Percentiles rank a stretch among this genome's conserved stretches.
Conservation (phyloP, 2,113 vertebrate species). For the Boleophthalmus pectinirostris region DNA sequence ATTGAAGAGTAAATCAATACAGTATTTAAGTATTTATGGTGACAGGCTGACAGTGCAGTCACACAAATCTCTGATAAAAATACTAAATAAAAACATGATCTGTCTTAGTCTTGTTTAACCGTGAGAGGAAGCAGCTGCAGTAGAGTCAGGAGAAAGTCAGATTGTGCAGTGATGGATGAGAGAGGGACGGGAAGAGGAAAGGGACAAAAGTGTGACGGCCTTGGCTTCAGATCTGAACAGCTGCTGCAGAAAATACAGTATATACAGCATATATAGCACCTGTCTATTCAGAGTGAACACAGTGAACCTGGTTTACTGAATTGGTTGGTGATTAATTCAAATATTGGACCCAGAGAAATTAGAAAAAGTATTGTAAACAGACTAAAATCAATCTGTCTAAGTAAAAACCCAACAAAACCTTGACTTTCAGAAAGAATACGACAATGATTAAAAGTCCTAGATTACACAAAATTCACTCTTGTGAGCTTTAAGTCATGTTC, state of each 20-base stretch:
- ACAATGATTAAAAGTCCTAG: neutral
- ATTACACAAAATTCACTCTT: neutral
- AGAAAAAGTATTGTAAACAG: neutral
- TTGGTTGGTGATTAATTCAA: neutral
- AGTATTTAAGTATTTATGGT: too few species aligned
- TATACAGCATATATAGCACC: too few species aligned
- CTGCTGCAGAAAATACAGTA: neutral
- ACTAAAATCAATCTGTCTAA: neutral
- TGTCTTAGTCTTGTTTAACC: neutral
- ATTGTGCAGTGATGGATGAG: constrained; percentile 13
- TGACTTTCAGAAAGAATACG: neutral
- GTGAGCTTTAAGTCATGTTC: too few species aligned
- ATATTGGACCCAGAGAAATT: neutral
- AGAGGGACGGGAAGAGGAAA: constrained; percentile 32
- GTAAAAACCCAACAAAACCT: neutral
- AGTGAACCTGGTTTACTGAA: constrained; percentile 10
- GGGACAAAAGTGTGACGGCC: constrained; percentile 16
- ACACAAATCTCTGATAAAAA: too few species aligned
- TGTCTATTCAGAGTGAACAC: neutral
- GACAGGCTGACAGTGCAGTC: too few species aligned
- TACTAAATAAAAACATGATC: too few species aligned
- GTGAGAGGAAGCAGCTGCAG: neutral
- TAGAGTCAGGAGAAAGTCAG: constrained; percentile 19
- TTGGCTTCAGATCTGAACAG: constrained; percentile 28
- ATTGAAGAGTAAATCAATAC: too few species aligned